Percentiles rank a stretch among this genome's conserved stretches.
Conservation (phyloP, 2,888 invertebrate species). For the Xestia rhomboidea region DNA sequence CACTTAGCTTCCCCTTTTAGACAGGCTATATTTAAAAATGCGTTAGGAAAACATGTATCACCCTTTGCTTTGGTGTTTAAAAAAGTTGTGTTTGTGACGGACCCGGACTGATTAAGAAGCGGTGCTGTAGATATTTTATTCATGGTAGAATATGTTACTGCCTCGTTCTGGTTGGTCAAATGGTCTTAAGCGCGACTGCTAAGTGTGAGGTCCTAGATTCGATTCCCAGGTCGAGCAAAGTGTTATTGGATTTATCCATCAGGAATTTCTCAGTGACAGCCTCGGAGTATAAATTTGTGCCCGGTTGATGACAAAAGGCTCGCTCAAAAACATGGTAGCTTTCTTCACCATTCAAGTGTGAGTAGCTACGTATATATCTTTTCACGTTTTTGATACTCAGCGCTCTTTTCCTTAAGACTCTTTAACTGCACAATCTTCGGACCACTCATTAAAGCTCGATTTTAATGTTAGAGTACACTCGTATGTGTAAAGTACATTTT, state of each 20-base stretch:
- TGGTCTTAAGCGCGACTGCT: too few species aligned
- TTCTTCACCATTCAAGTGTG: neutral
- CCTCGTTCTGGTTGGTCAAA: too few species aligned
- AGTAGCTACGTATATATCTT: neutral
- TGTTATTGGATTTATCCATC: too few species aligned
- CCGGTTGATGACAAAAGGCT: too few species aligned
- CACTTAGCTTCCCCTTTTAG: slow-evolving; percentile 78
- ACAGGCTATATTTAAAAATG: slow-evolving; percentile 79
- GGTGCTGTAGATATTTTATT: slow-evolving; percentile 2
- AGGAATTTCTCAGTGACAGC: too few species aligned
- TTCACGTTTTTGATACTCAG: neutral
- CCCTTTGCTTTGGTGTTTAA: slow-evolving; percentile 70
- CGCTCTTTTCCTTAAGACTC: neutral
- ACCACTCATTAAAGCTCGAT: slow-evolving; percentile 60
- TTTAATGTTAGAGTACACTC: slow-evolving; percentile 42
- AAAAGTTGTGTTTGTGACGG: slow-evolving; percentile 50
- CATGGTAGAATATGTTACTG: neutral
- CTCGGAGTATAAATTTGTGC: too few species aligned
- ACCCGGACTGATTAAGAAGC: slow-evolving; percentile 1
- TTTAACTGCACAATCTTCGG: slow-evolving; percentile 68
- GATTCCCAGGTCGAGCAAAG: too few species aligned
- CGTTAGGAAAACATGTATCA: slow-evolving; percentile 80
- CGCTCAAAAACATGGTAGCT: too few species aligned
- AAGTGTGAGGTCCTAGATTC: too few species aligned
- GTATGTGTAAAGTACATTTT: neutral